Percentiles rank a stretch among this genome's conserved stretches.
Conservation (phyloP, 2,797 vertebrate species). For the Lacerta agilis region DNA sequence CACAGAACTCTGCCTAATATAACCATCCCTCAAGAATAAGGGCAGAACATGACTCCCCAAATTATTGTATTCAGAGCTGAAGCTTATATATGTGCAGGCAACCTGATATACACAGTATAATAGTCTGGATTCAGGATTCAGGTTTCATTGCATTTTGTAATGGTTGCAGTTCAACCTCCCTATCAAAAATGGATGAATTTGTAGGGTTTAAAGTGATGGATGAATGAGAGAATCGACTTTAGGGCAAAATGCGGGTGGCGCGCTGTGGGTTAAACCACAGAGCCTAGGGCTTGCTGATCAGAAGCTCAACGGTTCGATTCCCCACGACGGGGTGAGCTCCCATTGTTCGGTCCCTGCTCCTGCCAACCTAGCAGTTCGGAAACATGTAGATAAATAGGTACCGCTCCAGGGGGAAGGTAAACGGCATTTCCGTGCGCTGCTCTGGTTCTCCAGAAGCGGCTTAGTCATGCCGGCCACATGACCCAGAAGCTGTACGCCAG, state of each 20-base stretch:
- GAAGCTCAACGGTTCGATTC: too few relatives aligned
- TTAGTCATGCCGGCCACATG: too few relatives aligned
- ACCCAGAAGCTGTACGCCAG: too few relatives aligned
- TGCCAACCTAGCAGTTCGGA: too few relatives aligned
- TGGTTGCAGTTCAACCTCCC: neutral
- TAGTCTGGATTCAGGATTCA: neutral
- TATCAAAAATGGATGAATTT: neutral
- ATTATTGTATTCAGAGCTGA: neutral
- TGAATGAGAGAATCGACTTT: neutral
- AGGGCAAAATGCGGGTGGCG: neutral
- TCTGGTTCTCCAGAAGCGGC: too few relatives aligned
- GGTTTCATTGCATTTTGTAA: neutral
- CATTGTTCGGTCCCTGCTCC: too few relatives aligned
- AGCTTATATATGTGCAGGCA: neutral
- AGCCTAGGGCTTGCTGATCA: too few relatives aligned
- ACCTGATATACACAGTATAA: neutral
- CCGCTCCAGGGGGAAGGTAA: too few relatives aligned
- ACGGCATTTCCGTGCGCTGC: too few relatives aligned
- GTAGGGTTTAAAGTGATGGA: neutral
- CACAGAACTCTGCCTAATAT: neutral
- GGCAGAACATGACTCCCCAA: neutral
- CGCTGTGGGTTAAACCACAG: too few relatives aligned
- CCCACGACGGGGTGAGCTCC: too few relatives aligned
- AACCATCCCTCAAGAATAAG: neutral
- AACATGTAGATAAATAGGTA: too few relatives aligned